These are phyloP conservation scores for Leptinotarsa rubiginosa DNA, from an alignment of 2,888 invertebrate genomes.

Conservation along the genomic window DNA sequence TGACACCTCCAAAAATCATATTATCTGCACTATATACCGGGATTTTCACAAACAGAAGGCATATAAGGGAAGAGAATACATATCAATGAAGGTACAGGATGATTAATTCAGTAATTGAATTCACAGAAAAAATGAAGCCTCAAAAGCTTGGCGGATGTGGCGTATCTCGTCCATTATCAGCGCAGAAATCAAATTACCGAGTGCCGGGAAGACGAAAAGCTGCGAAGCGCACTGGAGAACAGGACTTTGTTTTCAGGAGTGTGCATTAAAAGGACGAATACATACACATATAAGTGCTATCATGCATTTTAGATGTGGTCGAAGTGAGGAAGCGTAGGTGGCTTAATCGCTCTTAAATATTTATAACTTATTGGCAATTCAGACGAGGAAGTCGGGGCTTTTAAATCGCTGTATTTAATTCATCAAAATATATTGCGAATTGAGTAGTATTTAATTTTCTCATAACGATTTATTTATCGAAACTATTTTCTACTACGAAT, in stretches of 20 bases:
- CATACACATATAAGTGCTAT: constrained; percentile 11
- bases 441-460: too few relatives aligned
- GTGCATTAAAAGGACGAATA: constrained; percentile 16
- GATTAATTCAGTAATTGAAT: not conserved
- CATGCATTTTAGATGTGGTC: constrained; percentile 18
- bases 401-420: not conserved
- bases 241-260: constrained; percentile 14
- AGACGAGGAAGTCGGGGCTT: not conserved
- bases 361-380: constrained; percentile 5
- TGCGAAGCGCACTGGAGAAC: constrained; percentile 3
- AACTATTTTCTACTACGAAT: too few relatives aligned
- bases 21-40: not conserved
- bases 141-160: not conserved
- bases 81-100: not conserved
- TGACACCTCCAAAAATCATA: not conserved
- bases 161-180: constrained; percentile 20
- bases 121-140: not conserved
- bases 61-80: not conserved
- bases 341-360: constrained; percentile 15
- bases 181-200: not conserved
- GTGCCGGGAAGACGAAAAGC: constrained; percentile 3
- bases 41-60: not conserved
- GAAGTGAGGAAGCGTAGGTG: constrained; percentile 17
- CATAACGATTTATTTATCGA: too few relatives aligned
- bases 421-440: not conserved